phyloP scores from a whole-genome alignment of 2,113 vertebrate genomes.

The Petrocephalus microphthalmus region DNA sequence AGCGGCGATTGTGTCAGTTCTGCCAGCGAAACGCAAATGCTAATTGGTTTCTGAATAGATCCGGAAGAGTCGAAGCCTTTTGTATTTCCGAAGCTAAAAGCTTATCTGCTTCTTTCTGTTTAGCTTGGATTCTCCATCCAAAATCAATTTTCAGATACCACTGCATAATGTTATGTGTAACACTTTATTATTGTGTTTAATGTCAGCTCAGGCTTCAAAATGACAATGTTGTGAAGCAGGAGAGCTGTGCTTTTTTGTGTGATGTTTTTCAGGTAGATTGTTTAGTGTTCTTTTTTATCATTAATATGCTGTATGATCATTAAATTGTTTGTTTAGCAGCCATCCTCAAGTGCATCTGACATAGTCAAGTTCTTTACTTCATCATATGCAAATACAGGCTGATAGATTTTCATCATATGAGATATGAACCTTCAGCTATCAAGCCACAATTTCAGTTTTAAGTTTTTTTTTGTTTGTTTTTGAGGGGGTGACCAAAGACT shows the following conservation, averaged over 20 bases:
- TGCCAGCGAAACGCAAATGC: not conserved
- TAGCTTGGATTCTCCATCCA: not conserved
- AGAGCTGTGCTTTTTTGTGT: not conserved
- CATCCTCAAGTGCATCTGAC: not conserved
- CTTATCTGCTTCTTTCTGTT: not conserved
- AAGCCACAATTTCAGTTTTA: not conserved
- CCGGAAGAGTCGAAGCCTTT: slow-evolving; percentile 8
- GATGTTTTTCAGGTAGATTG: not conserved
- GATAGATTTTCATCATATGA: not conserved
- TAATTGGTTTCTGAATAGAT: not conserved
- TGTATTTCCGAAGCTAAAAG: not conserved
- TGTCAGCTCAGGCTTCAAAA: not conserved
- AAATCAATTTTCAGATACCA: slow-evolving; percentile 2
- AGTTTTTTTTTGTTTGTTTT: not conserved
- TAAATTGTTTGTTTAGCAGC: not conserved
- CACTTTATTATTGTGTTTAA: not conserved
- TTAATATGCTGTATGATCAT: not conserved
- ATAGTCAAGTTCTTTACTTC: not conserved
- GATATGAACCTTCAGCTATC: not conserved
- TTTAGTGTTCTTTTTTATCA: not conserved
- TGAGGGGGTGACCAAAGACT: not conserved
- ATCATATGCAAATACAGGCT: not conserved
- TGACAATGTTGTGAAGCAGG: not conserved
- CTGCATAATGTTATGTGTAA: not conserved
- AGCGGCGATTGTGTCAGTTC: not conserved